Percentiles rank a stretch among this genome's conserved stretches.
Evolutionary conservation across 2,888 invertebrate species (phyloP).

Genomic region (Leucozona laternaria): DNA sequence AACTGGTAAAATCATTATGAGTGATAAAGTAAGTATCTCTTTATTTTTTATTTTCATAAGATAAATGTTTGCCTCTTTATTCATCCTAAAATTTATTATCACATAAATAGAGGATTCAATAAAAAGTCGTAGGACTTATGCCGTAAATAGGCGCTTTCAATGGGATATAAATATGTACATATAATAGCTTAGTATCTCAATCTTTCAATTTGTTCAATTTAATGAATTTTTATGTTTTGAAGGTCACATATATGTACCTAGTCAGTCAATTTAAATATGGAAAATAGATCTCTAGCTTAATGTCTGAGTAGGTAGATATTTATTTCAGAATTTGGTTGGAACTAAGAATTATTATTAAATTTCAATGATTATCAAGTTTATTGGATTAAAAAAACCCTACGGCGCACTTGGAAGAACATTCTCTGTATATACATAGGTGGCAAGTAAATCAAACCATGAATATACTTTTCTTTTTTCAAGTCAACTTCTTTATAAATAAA

Average conservation of each 20-base stretch:
- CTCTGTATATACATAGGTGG: no score
- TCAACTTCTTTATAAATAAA: no score
- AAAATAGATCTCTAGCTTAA: no score
- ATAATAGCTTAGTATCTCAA: neutral
- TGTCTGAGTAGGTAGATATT: no score
- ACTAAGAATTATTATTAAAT: no score
- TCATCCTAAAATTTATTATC: conserved; percentile 14
- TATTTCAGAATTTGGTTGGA: no score
- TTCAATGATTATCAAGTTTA: no score
- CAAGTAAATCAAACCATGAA: no score
- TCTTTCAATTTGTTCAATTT: neutral
- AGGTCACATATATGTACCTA: neutral
- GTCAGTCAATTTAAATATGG: neutral
- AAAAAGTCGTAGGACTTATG: neutral
- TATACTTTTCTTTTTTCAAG: no score
- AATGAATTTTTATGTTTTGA: neutral
- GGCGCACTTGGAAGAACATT: no score
- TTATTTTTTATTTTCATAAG: neutral
- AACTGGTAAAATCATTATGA: neutral
- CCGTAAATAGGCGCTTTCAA: neutral
- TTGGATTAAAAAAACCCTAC: no score
- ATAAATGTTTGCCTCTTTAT: neutral
- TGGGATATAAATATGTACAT: neutral
- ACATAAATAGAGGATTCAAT: conserved; percentile 1
- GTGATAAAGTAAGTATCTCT: neutral